A percentile compares a stretch with the other conserved stretches of the same genome.
phyloP scores from a whole-genome alignment of 2,797 vertebrate genomes.

The Antennarius maculatus region DNA sequence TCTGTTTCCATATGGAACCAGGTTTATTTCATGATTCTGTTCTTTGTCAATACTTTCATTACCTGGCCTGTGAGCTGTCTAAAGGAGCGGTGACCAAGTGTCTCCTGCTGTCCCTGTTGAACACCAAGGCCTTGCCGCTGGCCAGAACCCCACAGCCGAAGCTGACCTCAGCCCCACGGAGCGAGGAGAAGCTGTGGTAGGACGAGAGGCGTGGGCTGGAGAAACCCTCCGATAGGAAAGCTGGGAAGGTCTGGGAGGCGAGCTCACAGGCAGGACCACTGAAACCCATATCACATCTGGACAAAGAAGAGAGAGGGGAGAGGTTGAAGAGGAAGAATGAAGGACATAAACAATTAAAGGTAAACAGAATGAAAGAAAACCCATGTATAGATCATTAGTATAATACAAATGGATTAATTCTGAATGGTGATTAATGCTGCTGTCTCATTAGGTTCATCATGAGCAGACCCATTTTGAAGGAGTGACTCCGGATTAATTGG shows the following conservation, averaged over 20 bases:
- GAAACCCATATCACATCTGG: slow-evolving; percentile 95
- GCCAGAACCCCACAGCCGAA: slow-evolving; percentile 96
- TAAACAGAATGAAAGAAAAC: slow-evolving; percentile 50
- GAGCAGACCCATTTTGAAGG: slow-evolving; percentile 43
- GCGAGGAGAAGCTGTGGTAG: slow-evolving; percentile 96
- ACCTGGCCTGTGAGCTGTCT: slow-evolving; percentile 98
- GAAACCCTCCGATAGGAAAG: slow-evolving; percentile 97
- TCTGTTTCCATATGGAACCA: background rate
- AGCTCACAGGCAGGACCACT: slow-evolving; percentile 95
- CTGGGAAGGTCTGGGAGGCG: slow-evolving; percentile 93
- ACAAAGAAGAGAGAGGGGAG: background rate
- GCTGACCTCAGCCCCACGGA: slow-evolving; percentile 96
- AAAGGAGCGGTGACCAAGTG: slow-evolving; percentile 93
- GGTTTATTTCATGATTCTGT: background rate
- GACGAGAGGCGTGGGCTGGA: slow-evolving; percentile 92
- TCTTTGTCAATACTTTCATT: slow-evolving; percentile 17
- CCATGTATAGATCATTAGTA: slow-evolving; percentile 57
- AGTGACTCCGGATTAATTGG: slow-evolving; percentile 53
- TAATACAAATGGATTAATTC: slow-evolving; percentile 54
- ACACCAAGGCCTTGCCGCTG: slow-evolving; percentile 96
- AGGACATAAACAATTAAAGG: slow-evolving; percentile 27
- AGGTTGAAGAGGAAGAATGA: slow-evolving; percentile 8
- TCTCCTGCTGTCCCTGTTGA: slow-evolving; percentile 94
- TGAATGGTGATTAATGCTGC: slow-evolving; percentile 53
- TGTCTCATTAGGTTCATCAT: slow-evolving; percentile 41